phyloP scores from a whole-genome alignment of 2,797 vertebrate species.

The Coregonus sp. region DNA sequence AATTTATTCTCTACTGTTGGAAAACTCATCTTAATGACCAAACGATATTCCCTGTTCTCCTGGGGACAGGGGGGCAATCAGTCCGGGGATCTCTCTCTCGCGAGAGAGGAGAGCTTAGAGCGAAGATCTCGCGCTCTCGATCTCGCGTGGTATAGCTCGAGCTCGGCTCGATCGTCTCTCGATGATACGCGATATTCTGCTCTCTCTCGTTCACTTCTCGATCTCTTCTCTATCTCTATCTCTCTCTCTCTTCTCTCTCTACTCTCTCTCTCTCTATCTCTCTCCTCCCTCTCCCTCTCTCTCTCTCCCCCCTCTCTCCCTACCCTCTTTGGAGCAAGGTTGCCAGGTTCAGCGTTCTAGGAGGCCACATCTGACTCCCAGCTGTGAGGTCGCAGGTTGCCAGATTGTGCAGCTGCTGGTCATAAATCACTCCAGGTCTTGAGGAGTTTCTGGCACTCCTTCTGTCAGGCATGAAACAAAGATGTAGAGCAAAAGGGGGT shows the following conservation, averaged over 20 bases:
- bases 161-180: too few relatives aligned
- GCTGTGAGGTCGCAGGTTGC: slow-evolving; percentile 80
- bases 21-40: too few relatives aligned
- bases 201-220: too few relatives aligned
- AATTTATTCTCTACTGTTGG: too few relatives aligned
- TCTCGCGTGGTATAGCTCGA: too few relatives aligned
- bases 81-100: too few relatives aligned
- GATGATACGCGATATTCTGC: too few relatives aligned
- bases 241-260: neutral
- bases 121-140: too few relatives aligned
- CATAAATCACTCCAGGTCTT: slow-evolving; percentile 86
- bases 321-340: slow-evolving; percentile 3
- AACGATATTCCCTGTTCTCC: too few relatives aligned
- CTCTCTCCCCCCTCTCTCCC: slow-evolving; percentile 47
- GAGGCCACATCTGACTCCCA: slow-evolving; percentile 88
- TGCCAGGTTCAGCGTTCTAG: slow-evolving; percentile 54
- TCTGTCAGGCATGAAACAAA: slow-evolving; percentile 94
- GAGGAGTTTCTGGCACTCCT: slow-evolving; percentile 72
- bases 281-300: slow-evolving; percentile 31
- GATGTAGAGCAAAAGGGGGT: slow-evolving; percentile 81
- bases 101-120: too few relatives aligned
- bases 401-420: slow-evolving; percentile 85
- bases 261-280: neutral
- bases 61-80: too few relatives aligned
- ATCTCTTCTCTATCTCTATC: too few relatives aligned